Conservation (phyloP, 2,888 invertebrate genomes). For the Hermaeophaga mercurialis region DNA sequence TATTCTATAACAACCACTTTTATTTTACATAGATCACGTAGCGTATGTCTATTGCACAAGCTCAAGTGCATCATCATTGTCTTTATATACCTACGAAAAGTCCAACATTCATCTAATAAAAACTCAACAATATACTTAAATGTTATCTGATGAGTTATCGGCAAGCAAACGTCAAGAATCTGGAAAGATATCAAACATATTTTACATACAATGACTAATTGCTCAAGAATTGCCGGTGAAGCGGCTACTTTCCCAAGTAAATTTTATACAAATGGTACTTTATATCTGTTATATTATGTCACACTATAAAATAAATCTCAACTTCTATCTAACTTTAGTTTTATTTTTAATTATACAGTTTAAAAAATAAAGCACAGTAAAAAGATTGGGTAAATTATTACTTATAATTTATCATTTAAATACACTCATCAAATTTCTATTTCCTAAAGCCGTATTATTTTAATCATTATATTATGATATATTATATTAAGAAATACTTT, state of each 20-base stretch:
- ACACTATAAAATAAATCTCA: too few relatives aligned
- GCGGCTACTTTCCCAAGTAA: constrained; percentile 25
- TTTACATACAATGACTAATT: constrained; percentile 34
- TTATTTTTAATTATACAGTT: too few relatives aligned
- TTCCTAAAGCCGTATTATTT: too few relatives aligned
- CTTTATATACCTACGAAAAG: constrained; percentile 22
- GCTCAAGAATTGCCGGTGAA: constrained; percentile 22
- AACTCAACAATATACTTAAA: constrained; percentile 26
- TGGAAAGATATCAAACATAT: constrained; percentile 29
- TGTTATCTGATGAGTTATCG: constrained; percentile 32
- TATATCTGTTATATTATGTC: too few relatives aligned
- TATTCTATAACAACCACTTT: constrained; percentile 4
- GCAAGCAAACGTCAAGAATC: constrained; percentile 29
- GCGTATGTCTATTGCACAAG: constrained; percentile 15
- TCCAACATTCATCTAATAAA: constrained; percentile 29
- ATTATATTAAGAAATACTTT: too few relatives aligned
- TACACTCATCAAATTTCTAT: too few relatives aligned
- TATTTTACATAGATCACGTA: constrained; percentile 20
- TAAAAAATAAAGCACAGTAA: too few relatives aligned
- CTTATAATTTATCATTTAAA: too few relatives aligned
- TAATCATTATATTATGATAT: too few relatives aligned
- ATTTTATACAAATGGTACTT: not conserved
- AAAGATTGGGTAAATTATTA: too few relatives aligned
- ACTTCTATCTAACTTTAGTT: too few relatives aligned
- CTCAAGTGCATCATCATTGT: constrained; percentile 14